A percentile compares a stretch with the other conserved stretches of the same genome.
Evolutionary conservation across 2,888 invertebrate genomes (phyloP).

Genomic region (Silvanus unidentatus): DNA sequence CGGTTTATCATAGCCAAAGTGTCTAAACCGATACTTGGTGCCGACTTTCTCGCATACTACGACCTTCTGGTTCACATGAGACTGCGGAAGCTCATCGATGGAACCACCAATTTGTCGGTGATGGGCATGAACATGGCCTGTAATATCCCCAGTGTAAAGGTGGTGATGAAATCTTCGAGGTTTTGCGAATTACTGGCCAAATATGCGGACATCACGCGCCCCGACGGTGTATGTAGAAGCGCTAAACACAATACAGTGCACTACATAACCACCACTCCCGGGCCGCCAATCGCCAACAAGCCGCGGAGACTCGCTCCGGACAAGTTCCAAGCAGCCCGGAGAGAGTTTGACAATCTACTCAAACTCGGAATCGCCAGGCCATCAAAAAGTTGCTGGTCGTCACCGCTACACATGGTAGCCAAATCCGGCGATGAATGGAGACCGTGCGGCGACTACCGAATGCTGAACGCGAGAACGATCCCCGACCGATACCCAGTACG

Average conservation of each 20-base stretch:
- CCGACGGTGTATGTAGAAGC: background rate
- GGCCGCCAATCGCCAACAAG: conserved; percentile 22
- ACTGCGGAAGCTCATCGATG: conserved; percentile 5
- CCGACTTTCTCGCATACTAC: conserved; percentile 8
- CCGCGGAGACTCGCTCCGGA: conserved; percentile 33
- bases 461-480: conserved; percentile 27
- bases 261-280: conserved; percentile 16
- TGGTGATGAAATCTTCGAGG: too few species aligned
- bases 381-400: conserved; percentile 29
- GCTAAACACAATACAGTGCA: background rate
- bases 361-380: conserved; percentile 23
- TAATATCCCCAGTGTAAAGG: background rate
- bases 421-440: conserved; percentile 30
- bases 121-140: too few species aligned
- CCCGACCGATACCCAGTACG: conserved; percentile 31
- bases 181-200: background rate
- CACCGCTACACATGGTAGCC: conserved; percentile 32
- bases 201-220: background rate
- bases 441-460: conserved; percentile 35
- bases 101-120: conserved; percentile 1
- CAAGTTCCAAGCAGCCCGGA: too few species aligned
- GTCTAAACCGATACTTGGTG: conserved; percentile 9
- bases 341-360: conserved; percentile 30
- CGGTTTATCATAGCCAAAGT: conserved; percentile 6
- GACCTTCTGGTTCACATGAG: conserved; percentile 7